Evolutionary conservation across 2,113 vertebrate genomes (phyloP), one percentile per base, ranked within the genome.

Genomic region (Epinephelus moara): DNA sequence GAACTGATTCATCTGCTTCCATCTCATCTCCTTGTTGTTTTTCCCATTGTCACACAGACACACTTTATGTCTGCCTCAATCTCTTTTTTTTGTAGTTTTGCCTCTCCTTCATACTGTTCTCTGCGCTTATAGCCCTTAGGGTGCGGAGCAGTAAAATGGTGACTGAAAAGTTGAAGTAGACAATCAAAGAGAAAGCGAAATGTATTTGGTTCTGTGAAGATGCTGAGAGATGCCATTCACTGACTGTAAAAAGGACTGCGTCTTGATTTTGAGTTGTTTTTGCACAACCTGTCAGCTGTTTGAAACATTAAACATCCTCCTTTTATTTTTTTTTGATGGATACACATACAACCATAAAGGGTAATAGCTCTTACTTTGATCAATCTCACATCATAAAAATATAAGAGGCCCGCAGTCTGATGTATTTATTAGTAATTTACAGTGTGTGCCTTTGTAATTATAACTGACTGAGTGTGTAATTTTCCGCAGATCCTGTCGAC

Each of bases 161-260:
- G 70, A 70, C 80, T 74, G 63, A 61, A 42, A 75, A 45, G 61
- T 9, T 63, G 60, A 79, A 82, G n/a, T 18, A 69, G 25, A 47
- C 23, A 78, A 49, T 78, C 59, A 42, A 47, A 78, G 59, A 71
- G 42, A 60, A 78, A 47, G 68, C 50, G 30, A 72, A 76, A 60
- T 60, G 47, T 15, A 23, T 76, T 73, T 47, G 60, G 55, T 47
- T 73, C 42, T 76, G 21, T 77, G 76, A 73, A 77, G 68, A 49
- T 68, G 21, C 72, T 1, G 17, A 40, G 57, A 45, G 49, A 78
- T 79, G 73, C 18, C 18, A 9, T 82, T 81, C 69, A 25, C 23
- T 47, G 63, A 70, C 60, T 55, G 13, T 23, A 45, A 70, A 47
- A 78, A 55, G 40, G 68, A 57, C 33, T 4, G 8, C 37, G 19